Conservation (phyloP, 2,797 vertebrate genomes). For the Phrynocephalus guinanensis region DNA sequence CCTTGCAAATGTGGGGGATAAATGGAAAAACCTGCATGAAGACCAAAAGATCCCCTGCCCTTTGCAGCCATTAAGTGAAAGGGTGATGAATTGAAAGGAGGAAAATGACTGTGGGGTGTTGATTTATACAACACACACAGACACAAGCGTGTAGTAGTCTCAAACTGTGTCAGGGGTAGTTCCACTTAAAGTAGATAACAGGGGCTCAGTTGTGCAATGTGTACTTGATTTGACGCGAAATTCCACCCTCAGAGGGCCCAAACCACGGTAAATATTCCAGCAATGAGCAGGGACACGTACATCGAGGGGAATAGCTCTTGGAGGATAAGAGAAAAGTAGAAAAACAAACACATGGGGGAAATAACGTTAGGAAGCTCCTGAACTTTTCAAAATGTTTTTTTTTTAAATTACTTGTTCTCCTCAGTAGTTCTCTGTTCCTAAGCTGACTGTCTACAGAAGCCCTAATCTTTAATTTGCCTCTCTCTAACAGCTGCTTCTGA, state of each 20-base stretch:
- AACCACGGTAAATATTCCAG: slow-evolving; percentile 74
- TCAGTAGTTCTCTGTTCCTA: slow-evolving; percentile 56
- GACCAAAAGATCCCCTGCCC: too few species aligned
- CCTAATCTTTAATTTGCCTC: slow-evolving; percentile 69
- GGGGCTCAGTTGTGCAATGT: neutral
- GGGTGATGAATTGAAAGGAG: too few species aligned
- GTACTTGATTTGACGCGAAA: neutral
- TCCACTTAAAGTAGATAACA: neutral
- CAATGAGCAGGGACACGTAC: slow-evolving; percentile 51
- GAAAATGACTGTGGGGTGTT: neutral
- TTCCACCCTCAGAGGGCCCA: slow-evolving; percentile 31
- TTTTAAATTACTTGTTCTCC: slow-evolving; percentile 45
- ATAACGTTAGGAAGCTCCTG: slow-evolving; percentile 61
- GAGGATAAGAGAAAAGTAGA: slow-evolving; percentile 56
- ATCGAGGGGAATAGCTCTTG: slow-evolving; percentile 60
- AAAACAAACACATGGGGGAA: slow-evolving; percentile 25
- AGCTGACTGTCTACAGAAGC: slow-evolving; percentile 43
- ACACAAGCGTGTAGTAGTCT: neutral
- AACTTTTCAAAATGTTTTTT: slow-evolving; percentile 46
- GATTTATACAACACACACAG: neutral
- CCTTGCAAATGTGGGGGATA: too few species aligned
- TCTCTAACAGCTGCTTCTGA: slow-evolving; percentile 66
- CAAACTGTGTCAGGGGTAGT: neutral
- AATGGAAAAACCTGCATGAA: too few species aligned
- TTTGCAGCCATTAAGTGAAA: too few species aligned